These are phyloP conservation scores for Triops longicaudatus DNA, from an alignment of 1,140 invertebrate genomes.

Conservation along the genomic window DNA sequence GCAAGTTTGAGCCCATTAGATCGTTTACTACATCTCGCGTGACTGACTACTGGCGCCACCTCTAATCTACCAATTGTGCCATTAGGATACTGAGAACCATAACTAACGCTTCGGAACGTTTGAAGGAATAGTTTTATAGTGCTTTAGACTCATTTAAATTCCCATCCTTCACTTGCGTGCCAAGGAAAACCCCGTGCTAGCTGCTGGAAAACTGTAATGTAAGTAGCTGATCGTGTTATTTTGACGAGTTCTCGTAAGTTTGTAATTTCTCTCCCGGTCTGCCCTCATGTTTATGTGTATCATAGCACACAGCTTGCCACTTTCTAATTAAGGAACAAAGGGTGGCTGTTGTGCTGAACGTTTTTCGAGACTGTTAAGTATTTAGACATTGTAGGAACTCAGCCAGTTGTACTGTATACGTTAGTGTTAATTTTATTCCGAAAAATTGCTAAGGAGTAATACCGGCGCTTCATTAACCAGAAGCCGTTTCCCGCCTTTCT, in stretches of 20 bases:
- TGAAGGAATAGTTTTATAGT: conserved; percentile 5
- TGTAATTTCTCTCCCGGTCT: not conserved
- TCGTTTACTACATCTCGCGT: too few species aligned
- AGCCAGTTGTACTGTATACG: too few species aligned
- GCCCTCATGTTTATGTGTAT: not conserved
- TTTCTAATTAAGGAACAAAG: conserved; percentile 9
- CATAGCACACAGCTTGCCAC: not conserved
- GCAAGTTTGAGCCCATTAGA: too few species aligned
- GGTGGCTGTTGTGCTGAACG: not conserved
- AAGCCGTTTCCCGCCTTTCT: too few species aligned
- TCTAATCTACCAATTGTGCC: not conserved
- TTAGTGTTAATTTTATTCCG: too few species aligned
- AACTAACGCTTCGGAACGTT: not conserved
- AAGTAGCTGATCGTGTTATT: not conserved
- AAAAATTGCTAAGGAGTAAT: too few species aligned
- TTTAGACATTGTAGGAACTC: too few species aligned
- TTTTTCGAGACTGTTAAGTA: too few species aligned
- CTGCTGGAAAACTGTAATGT: not conserved
- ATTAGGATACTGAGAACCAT: not conserved
- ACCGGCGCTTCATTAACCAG: too few species aligned
- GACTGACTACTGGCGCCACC: not conserved
- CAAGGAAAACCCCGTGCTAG: not conserved
- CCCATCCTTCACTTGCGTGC: not conserved
- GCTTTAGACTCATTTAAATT: not conserved
- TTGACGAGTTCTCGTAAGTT: not conserved